A percentile compares a stretch with the other conserved stretches of the same genome.
Evolutionary conservation across 1,140 invertebrate genomes (phyloP).

Genomic region (Glossosoma conforme): DNA sequence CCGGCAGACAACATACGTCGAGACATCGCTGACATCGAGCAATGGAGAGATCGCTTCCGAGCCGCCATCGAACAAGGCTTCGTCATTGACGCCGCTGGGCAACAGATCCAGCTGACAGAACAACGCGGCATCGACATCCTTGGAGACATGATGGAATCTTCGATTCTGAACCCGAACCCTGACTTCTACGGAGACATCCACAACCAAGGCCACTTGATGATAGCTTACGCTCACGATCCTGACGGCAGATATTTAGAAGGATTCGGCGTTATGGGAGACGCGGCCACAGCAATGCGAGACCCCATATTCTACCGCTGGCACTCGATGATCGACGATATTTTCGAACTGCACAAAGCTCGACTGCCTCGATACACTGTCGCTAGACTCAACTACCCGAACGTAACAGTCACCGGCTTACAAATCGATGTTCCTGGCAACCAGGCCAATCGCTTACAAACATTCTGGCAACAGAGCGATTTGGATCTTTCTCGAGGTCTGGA

Average conservation of each 20-base stretch:
- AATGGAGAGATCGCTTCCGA: conserved; percentile 68
- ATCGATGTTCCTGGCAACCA: conserved; percentile 44
- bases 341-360: conserved; percentile 68
- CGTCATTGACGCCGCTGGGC: conserved; percentile 48
- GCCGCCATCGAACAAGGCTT: conserved; percentile 67
- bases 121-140: conserved; percentile 71
- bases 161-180: conserved; percentile 63
- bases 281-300: conserved; percentile 74
- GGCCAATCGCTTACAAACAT: conserved; percentile 57
- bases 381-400: conserved; percentile 54
- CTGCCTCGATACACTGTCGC: conserved; percentile 55
- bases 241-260: conserved; percentile 48
- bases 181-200: conserved; percentile 69
- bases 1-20: conserved; percentile 59
- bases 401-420: conserved; percentile 53
- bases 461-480: conserved; percentile 70
- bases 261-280: conserved; percentile 61
- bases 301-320: conserved; percentile 84
- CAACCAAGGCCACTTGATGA: conserved; percentile 61
- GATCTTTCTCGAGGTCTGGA: conserved; percentile 71
- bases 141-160: conserved; percentile 74
- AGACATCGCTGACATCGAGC: conserved; percentile 64
- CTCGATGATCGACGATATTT: conserved; percentile 72
- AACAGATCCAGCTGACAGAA: conserved; percentile 56
- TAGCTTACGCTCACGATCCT: conserved; percentile 68